Conservation (phyloP, 1,140 invertebrate genomes). For the Ceratoteleas bidentatus region DNA sequence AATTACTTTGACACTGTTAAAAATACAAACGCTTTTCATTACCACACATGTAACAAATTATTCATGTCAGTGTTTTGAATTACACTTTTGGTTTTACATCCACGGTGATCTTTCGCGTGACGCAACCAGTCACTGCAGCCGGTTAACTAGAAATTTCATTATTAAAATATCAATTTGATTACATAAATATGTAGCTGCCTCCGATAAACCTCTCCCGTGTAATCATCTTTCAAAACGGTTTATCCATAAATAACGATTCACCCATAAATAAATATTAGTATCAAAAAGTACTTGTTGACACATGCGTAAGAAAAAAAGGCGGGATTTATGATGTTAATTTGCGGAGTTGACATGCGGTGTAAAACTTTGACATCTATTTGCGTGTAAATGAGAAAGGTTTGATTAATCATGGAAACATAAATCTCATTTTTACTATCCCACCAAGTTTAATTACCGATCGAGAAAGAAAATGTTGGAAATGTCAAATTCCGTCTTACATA, state of each 20-base stretch:
- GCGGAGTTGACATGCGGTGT: not conserved
- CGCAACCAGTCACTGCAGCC: slow-evolving; percentile 1
- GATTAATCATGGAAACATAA: slow-evolving; percentile 45
- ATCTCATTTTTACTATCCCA: slow-evolving; percentile 30
- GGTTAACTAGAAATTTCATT: slow-evolving; percentile 19
- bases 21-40: too few relatives aligned
- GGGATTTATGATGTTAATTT: slow-evolving; percentile 17
- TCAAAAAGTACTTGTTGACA: slow-evolving; percentile 5
- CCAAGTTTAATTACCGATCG: slow-evolving; percentile 30
- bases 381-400: slow-evolving; percentile 17
- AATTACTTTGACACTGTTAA: too few relatives aligned
- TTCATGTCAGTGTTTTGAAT: slow-evolving; percentile 26
- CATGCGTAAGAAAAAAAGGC: slow-evolving; percentile 1
- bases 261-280: not conserved
- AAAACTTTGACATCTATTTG: slow-evolving; percentile 32
- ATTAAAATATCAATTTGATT: slow-evolving; percentile 43
- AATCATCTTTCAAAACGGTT: slow-evolving; percentile 21
- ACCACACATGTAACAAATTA: not conserved
- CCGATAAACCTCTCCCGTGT: slow-evolving; percentile 8
- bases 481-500: slow-evolving; percentile 43
- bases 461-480: slow-evolving; percentile 35
- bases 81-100: slow-evolving; percentile 17
- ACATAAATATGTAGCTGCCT: slow-evolving; percentile 35
- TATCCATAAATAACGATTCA: slow-evolving; percentile 7
- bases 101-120: slow-evolving; percentile 26